Evolutionary conservation across 2,113 vertebrate species (phyloP).

Genomic region (Jaculus jaculus): DNA sequence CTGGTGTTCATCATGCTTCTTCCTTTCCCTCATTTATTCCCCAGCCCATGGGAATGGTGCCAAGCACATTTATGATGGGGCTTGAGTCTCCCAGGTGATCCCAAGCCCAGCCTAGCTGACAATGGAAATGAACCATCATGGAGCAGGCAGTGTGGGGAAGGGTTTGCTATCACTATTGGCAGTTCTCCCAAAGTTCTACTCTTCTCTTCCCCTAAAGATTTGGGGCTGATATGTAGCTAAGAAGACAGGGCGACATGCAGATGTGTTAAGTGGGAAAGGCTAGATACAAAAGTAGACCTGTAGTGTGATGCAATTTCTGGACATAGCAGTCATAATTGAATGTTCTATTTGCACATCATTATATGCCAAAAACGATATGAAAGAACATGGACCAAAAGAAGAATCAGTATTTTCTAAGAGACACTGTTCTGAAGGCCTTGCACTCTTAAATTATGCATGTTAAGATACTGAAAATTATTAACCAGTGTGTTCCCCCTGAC

Average conservation of each 20-base stretch:
- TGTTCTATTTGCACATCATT: neutral
- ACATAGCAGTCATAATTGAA: neutral
- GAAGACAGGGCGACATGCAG: neutral
- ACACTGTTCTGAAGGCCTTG: neutral
- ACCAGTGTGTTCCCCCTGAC: neutral
- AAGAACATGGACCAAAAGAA: neutral
- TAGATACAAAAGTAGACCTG: neutral
- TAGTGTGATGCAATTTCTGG: neutral
- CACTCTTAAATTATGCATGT: neutral
- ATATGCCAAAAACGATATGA: neutral
- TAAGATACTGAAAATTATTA: neutral
- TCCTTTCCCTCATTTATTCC: neutral
- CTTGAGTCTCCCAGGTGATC: neutral
- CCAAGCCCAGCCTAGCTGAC: neutral
- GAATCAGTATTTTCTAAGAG: neutral
- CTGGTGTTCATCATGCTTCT: neutral
- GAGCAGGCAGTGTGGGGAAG: accelerated
- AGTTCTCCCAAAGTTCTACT: neutral
- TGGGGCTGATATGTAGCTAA: neutral
- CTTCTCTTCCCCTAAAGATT: neutral
- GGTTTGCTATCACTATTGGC: neutral
- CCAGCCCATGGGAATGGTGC: neutral
- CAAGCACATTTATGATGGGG: neutral
- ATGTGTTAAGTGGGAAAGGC: neutral
- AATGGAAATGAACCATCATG: neutral